phyloP scores from a whole-genome alignment of 2,888 invertebrate genomes.

The Lapara coniferarum region DNA sequence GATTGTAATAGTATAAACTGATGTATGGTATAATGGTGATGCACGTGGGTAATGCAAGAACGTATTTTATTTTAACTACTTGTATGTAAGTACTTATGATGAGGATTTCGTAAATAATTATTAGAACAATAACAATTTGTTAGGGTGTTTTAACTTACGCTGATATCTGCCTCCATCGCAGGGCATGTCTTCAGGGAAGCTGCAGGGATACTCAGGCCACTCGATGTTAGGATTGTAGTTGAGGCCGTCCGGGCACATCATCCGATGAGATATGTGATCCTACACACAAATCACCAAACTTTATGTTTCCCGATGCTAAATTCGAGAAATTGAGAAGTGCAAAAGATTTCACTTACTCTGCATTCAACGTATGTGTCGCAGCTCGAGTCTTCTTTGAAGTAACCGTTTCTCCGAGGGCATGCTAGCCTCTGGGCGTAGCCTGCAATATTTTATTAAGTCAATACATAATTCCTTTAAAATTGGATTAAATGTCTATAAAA shows the following conservation, averaged over 20 bases:
- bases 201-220: conserved; percentile 88
- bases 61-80: too few species aligned
- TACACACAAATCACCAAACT: conserved; percentile 65
- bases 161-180: conserved; percentile 85
- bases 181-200: conserved; percentile 90
- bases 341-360: conserved; percentile 57
- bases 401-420: conserved; percentile 79
- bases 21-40: too few species aligned
- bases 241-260: conserved; percentile 90
- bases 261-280: conserved; percentile 86
- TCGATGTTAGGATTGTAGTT: conserved; percentile 87
- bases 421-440: conserved; percentile 46
- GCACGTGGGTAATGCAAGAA: too few species aligned
- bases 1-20: too few species aligned
- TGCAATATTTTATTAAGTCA: conserved; percentile 20
- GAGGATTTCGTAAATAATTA: too few species aligned
- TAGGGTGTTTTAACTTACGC: conserved; percentile 73
- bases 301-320: neutral
- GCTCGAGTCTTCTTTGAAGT: conserved; percentile 84
- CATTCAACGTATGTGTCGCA: conserved; percentile 89
- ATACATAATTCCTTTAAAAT: neutral
- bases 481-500: neutral
- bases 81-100: too few species aligned
- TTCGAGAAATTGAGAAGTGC: too few species aligned
- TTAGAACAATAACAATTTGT: too few species aligned